Base-by-base conservation (phyloP, 1,140 invertebrate genomes). In the Sarcophaga peregrina region DNA sequence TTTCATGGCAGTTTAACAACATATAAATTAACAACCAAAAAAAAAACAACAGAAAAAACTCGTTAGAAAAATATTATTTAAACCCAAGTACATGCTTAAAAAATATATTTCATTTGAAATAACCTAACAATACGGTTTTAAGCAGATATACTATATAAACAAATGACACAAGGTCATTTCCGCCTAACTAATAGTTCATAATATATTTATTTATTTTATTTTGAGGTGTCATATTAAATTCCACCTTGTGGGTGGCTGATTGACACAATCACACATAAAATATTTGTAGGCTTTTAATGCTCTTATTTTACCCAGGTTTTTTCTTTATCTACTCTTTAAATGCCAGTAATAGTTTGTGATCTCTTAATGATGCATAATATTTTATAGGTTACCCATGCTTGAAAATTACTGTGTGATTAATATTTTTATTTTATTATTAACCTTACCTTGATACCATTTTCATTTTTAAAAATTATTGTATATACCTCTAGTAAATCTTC, bases 1-100 rank as follows among this genome's bases (percentile, higher is more conserved):
- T 78, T 78, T 78, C 75, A 78, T 78, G 75, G 75, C 75, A 78
- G 48, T 50, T 78, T 78, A 78, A 50, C 75, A 78, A 68, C n/a
- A 68, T 25, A 20, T 10, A 20, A 58, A 68, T 68, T 68, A 68
- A 25, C 62, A 68, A 62, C 4, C n/a, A 58, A 58, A 7, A 58
- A 58, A 13, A 37, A 37, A 37, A 37, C 1, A 37, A 2, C 1
- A 37, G 4, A 2, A 37, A 37, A 37, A 37, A 37, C 25, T 37
- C 25, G 4, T 37, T 2, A 37, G 25, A 37, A 1, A 37, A 37
- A 37, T 37, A 37, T 4, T 4, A 37, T 37, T 37, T 37, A 37
- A 37, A 37, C 4, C 1, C 25, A 37, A 37, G 25, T 37, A 37
- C 25, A 37, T 37, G 25, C 25, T 37, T 37, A 37, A 37, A 37